Evolutionary conservation across 2,797 vertebrate genomes (phyloP).

Genomic region (Notolabrus celidotus): DNA sequence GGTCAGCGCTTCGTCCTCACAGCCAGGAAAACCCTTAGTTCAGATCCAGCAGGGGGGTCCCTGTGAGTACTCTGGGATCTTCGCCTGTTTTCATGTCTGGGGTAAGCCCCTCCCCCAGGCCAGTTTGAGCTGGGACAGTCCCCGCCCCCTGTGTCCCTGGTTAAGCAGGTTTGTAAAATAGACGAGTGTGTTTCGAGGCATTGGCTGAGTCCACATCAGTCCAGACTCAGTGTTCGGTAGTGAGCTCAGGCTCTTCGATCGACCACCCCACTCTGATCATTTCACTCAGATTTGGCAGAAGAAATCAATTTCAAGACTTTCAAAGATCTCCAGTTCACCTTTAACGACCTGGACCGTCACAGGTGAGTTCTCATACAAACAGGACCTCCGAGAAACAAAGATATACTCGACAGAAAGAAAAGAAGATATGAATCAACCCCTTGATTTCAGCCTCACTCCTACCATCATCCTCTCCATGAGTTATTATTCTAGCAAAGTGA

Average conservation of each 20-base stretch:
- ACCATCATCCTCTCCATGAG: slow-evolving; percentile 18
- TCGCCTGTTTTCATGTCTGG: too few species aligned
- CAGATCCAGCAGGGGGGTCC: not conserved
- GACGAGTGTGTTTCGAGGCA: not conserved
- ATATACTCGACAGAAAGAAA: slow-evolving; percentile 21
- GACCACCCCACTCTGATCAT: not conserved
- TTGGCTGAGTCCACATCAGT: not conserved
- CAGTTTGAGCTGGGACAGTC: too few species aligned
- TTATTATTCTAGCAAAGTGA: slow-evolving; percentile 47
- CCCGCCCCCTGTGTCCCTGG: not conserved
- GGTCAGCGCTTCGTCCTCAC: not conserved
- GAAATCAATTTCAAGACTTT: slow-evolving; percentile 7
- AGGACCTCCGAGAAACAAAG: slow-evolving; percentile 9
- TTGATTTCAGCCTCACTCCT: slow-evolving; percentile 9
- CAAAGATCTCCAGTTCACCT: slow-evolving; percentile 1
- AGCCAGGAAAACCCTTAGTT: not conserved
- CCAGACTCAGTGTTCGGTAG: not conserved
- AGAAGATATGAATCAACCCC: slow-evolving; percentile 17
- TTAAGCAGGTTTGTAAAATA: not conserved
- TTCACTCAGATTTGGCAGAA: slow-evolving; percentile 5
- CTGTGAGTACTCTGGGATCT: not conserved
- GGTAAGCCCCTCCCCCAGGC: too few species aligned
- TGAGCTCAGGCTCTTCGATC: not conserved
- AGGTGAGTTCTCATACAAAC: not conserved
- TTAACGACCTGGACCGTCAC: slow-evolving; percentile 16